Percentiles rank a stretch among this genome's conserved stretches.
Evolutionary conservation across 2,888 invertebrate species (phyloP).

Genomic region (Chouioia cunea): DNA sequence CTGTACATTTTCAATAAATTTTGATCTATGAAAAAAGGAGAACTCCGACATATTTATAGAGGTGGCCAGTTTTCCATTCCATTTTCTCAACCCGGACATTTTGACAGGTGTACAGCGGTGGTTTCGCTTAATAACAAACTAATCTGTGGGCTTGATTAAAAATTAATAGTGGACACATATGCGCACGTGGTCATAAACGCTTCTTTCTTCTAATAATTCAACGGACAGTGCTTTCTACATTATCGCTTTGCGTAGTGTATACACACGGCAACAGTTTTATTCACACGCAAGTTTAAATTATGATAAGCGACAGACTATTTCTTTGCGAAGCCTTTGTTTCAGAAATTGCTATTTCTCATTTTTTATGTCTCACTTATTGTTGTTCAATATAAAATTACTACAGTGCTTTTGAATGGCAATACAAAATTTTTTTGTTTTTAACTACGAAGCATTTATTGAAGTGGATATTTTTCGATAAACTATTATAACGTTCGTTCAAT

Average conservation of each 20-base stretch:
- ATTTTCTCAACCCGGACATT: not conserved
- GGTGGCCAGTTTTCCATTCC: conserved; percentile 4
- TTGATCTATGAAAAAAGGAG: no score
- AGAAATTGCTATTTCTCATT: no score
- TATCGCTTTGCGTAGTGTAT: no score
- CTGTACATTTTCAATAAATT: no score
- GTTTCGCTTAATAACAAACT: conserved; percentile 27
- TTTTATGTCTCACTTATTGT: no score
- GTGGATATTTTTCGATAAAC: no score
- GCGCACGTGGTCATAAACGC: not conserved
- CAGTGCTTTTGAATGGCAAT: no score
- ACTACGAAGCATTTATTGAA: no score
- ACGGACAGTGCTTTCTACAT: conserved; percentile 17
- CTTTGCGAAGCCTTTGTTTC: not conserved
- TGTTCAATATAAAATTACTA: no score
- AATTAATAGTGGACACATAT: conserved; percentile 44
- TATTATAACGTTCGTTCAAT: no score
- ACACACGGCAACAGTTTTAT: conserved; percentile 16
- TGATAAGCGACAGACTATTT: conserved; percentile 31
- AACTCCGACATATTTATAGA: no score
- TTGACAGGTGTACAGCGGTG: not conserved
- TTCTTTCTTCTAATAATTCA: conserved; percentile 28
- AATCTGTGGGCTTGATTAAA: conserved; percentile 45
- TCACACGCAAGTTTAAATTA: not conserved
- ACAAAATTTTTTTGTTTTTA: no score